Evolutionary conservation across 2,113 vertebrate genomes (phyloP).

Genomic region (Pachypanchax playfairii): DNA sequence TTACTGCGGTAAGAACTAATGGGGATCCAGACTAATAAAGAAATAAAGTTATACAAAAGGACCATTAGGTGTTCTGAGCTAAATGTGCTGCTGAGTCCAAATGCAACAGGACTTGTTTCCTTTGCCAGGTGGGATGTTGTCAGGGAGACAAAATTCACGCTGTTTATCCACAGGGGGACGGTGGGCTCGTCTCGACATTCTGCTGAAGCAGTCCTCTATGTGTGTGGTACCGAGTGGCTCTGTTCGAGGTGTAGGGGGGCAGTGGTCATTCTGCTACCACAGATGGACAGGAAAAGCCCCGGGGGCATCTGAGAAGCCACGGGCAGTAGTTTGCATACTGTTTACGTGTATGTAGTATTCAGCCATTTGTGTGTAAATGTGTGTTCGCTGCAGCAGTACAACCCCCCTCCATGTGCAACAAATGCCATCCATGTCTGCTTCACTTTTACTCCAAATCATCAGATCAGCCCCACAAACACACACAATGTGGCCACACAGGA

Average conservation of each 20-base stretch:
- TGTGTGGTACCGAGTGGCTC: slow-evolving; percentile 41
- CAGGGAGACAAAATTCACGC: slow-evolving; percentile 66
- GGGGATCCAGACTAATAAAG: too few relatives aligned
- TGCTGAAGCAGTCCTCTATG: slow-evolving; percentile 34
- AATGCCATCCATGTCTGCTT: slow-evolving; percentile 68
- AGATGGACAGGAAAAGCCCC: slow-evolving; percentile 78
- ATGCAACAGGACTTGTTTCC: slow-evolving; percentile 48
- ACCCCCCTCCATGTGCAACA: slow-evolving; percentile 63
- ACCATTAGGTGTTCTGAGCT: slow-evolving; percentile 16
- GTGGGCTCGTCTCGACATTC: slow-evolving; percentile 38
- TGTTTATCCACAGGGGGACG: slow-evolving; percentile 48
- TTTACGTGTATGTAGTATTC: slow-evolving; percentile 17
- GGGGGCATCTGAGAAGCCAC: slow-evolving; percentile 64
- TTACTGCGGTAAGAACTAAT: too few relatives aligned
- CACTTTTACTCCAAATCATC: slow-evolving; percentile 66
- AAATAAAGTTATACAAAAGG: slow-evolving; percentile 3
- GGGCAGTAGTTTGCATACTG: slow-evolving; percentile 63
- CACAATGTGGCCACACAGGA: slow-evolving; percentile 18
- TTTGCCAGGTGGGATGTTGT: slow-evolving; percentile 52
- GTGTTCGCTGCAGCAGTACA: slow-evolving; percentile 38
- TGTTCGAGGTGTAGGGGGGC: slow-evolving; percentile 58
- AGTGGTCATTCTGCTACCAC: slow-evolving; percentile 78
- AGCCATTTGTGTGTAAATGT: slow-evolving; percentile 22
- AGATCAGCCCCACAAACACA: slow-evolving; percentile 44
- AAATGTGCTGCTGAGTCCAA: slow-evolving; percentile 33